Evolutionary conservation across 2,113 vertebrate species (phyloP).

Genomic region (Crypturellus undulatus): DNA sequence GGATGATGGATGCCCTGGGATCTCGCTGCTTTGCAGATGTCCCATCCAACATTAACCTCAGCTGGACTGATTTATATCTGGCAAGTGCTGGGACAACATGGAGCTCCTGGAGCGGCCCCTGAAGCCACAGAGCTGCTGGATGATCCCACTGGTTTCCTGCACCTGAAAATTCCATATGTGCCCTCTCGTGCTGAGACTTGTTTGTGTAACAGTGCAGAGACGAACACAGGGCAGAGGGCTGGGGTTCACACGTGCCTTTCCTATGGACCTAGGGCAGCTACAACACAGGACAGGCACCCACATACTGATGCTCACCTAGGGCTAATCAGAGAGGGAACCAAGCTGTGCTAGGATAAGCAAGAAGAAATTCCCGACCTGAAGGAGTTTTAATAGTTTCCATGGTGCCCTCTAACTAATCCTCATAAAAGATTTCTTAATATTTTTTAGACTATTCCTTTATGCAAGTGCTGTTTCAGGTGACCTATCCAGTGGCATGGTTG

Average conservation of each 20-base stretch:
- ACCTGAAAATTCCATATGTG: accelerated
- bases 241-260: not conserved
- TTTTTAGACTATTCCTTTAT: not conserved
- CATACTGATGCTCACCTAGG: not conserved
- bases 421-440: not conserved
- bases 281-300: not conserved
- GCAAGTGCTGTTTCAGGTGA: not conserved
- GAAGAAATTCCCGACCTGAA: not conserved
- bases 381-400: not conserved
- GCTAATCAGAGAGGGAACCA: not conserved
- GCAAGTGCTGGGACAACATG: not conserved
- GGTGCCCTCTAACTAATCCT: not conserved
- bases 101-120: not conserved
- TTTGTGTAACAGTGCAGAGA: not conserved
- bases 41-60: accelerated
- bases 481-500: not conserved
- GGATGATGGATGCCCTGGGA: accelerated
- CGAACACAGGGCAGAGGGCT: not conserved
- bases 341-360: not conserved
- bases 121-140: not conserved
- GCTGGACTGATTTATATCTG: accelerated
- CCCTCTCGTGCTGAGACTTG: not conserved
- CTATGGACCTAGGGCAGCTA: not conserved
- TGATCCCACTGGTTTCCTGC: not conserved
- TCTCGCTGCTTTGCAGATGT: not conserved